Conservation (phyloP, 2,113 vertebrate species). For the Solea solea region DNA sequence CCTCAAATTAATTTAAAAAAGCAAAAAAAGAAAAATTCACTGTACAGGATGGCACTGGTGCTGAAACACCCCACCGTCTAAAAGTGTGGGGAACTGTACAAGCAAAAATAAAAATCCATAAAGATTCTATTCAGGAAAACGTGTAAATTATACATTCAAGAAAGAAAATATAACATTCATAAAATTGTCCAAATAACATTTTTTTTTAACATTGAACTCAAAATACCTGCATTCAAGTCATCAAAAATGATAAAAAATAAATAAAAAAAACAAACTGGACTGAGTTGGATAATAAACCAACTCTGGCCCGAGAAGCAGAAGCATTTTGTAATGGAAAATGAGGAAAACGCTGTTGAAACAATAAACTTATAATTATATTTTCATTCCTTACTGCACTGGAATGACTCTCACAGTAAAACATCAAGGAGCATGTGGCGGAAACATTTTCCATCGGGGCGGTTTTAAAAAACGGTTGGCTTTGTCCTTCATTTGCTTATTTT, state of each 20-base stretch:
- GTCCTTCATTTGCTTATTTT: neutral
- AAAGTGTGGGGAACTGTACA: neutral
- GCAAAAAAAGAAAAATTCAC: too few relatives aligned
- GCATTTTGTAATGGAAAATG: neutral
- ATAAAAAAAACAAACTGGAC: neutral
- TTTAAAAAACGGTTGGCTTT: neutral
- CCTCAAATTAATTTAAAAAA: neutral
- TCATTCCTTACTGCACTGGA: neutral
- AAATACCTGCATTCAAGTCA: neutral
- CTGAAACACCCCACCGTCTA: too few relatives aligned
- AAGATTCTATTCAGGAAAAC: neutral
- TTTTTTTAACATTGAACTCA: slow-evolving; percentile 1
- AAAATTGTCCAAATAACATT: neutral
- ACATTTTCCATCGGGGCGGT: neutral
- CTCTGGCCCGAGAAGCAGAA: neutral
- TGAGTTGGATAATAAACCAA: neutral
- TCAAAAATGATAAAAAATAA: neutral
- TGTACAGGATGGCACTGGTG: too few relatives aligned
- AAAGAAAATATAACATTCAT: neutral
- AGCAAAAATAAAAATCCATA: neutral
- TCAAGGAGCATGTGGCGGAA: neutral
- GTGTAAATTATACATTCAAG: neutral
- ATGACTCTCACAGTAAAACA: neutral
- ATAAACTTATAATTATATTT: too few relatives aligned
- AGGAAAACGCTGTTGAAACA: neutral